Evolutionary conservation across 2,888 invertebrate species (phyloP).

Genomic region (Drosophila heteroneura): DNA sequence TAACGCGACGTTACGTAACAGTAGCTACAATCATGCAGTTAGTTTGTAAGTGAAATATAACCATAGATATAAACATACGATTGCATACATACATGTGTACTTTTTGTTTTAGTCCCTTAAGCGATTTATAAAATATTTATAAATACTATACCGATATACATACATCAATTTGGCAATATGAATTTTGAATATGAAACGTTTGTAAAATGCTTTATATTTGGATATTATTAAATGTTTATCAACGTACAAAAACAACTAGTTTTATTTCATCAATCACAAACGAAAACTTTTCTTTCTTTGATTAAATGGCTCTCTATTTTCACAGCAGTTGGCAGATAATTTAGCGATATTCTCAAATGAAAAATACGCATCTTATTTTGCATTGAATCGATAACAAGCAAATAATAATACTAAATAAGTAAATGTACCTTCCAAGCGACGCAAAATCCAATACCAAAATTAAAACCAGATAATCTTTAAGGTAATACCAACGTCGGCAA

Average conservation of each 20-base stretch:
- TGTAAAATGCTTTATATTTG: conserved; percentile 78
- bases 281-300: neutral
- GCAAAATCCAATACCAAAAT: neutral
- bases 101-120: conserved; percentile 46
- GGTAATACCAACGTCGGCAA: neutral
- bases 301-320: neutral
- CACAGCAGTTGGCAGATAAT: neutral
- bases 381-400: neutral
- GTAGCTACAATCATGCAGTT: conserved; percentile 20
- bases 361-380: neutral
- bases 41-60: conserved; percentile 22
- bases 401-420: neutral
- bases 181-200: conserved; percentile 66
- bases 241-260: conserved; percentile 26
- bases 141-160: conserved; percentile 32
- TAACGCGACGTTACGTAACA: conserved; percentile 6
- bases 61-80: conserved; percentile 15
- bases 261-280: conserved; percentile 1
- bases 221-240: conserved; percentile 77
- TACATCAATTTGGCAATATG: conserved; percentile 64
- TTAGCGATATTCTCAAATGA: neutral
- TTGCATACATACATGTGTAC: conserved; percentile 17
- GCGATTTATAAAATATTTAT: conserved; percentile 52
- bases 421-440: neutral
- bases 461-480: neutral